Conservation (phyloP, 2,888 invertebrate genomes). For the Scaptomyza tumidula region DNA sequence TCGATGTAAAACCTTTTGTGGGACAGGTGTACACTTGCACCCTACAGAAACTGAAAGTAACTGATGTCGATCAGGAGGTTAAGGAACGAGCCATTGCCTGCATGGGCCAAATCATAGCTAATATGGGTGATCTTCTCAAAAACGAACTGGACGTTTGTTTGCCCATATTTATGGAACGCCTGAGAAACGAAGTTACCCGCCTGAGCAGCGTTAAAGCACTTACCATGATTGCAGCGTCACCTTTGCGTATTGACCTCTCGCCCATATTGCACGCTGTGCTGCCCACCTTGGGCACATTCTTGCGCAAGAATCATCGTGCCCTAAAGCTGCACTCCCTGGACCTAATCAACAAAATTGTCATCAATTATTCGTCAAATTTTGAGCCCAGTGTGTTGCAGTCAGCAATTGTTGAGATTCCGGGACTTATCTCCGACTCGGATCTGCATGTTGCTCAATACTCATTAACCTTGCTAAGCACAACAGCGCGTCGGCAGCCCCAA, state of each 20-base stretch:
- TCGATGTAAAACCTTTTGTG: conserved; percentile 92
- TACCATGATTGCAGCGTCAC: conserved; percentile 96
- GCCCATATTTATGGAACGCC: conserved; percentile 96
- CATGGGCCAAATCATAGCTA: conserved; percentile 97
- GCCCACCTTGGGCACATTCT: conserved; percentile 95
- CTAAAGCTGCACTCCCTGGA: conserved; percentile 95
- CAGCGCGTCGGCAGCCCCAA: conserved; percentile 91
- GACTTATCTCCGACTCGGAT: conserved; percentile 96
- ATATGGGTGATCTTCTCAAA: conserved; percentile 94
- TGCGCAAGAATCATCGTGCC: conserved; percentile 98
- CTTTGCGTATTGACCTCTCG: conserved; percentile 92
- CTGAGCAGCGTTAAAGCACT: conserved; percentile 98
- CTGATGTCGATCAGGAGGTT: conserved; percentile 99
- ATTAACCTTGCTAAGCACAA: conserved; percentile 92
- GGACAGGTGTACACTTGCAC: conserved; percentile 93
- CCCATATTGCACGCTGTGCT: conserved; percentile 94
- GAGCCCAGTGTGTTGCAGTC: conserved; percentile 88
- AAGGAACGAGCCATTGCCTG: conserved; percentile 99
- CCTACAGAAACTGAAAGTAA: conserved; percentile 93
- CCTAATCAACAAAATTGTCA: conserved; percentile 94
- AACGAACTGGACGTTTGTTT: conserved; percentile 93
- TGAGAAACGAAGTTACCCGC: conserved; percentile 98
- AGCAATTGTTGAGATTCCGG: conserved; percentile 94
- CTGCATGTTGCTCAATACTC: conserved; percentile 98
- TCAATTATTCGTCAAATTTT: conserved; percentile 90